These are phyloP conservation scores for Rhincodon typus DNA, from an alignment of 2,797 vertebrate genomes.

Conservation along the genomic window DNA sequence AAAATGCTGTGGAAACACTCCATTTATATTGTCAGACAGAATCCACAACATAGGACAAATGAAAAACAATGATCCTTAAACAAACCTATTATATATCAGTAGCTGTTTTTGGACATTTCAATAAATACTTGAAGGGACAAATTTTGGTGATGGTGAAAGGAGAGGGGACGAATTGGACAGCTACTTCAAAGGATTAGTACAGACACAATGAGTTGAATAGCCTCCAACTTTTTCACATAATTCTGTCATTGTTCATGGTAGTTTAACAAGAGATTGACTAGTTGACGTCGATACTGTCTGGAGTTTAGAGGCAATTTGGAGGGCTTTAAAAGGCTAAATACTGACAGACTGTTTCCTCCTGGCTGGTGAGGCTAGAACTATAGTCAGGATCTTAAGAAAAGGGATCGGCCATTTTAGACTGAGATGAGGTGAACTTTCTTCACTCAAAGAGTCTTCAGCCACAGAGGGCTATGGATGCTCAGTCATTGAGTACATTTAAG, in stretches of 20 bases:
- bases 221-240: not conserved
- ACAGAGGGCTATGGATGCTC: too few relatives aligned
- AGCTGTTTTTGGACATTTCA: conserved; percentile 61
- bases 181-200: not conserved
- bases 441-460: too few relatives aligned
- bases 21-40: not conserved
- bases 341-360: not conserved
- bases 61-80: not conserved
- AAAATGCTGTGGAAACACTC: not conserved
- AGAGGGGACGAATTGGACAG: not conserved
- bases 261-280: not conserved
- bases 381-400: not conserved
- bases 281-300: not conserved
- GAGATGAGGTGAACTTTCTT: too few relatives aligned
- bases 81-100: not conserved
- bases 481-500: not conserved
- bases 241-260: not conserved
- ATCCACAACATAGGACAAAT: not conserved
- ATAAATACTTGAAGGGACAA: conserved; percentile 44
- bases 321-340: not conserved
- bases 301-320: not conserved
- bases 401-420: not conserved
- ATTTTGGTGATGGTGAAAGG: not conserved
- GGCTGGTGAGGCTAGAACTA: not conserved
- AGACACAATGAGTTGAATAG: not conserved